phyloP scores from a whole-genome alignment of 30 jellyfish, hydroid and myxozoan genomes.

The Aurelia sp. region DNA sequence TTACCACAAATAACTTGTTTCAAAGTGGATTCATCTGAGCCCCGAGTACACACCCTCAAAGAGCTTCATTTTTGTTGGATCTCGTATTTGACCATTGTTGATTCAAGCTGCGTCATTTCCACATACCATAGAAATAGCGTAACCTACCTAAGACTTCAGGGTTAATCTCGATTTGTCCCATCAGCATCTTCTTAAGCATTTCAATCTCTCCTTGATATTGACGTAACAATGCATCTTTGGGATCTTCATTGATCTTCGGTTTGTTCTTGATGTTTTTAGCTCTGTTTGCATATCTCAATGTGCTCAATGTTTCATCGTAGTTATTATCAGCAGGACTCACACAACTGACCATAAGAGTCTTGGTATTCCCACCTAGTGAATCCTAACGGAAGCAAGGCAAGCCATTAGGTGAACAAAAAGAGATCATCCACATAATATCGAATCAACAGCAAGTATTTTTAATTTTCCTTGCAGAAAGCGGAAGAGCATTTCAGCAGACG shows the following conservation, averaged over 20 bases:
- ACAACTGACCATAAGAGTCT: slow-evolving; percentile 94
- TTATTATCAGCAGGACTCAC: slow-evolving; percentile 97
- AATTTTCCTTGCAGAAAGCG: no score
- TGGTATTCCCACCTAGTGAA: slow-evolving; percentile 96
- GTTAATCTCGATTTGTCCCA: slow-evolving; percentile 81
- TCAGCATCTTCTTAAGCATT: slow-evolving; percentile 81
- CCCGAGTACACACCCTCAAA: no score
- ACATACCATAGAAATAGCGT: no score
- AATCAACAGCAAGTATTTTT: no score
- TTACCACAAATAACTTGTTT: no score
- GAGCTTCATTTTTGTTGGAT: no score
- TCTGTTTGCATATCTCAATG: slow-evolving; percentile 96
- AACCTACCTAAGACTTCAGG: slow-evolving; percentile 86
- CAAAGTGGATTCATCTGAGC: no score
- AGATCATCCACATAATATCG: no score
- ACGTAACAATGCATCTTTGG: slow-evolving; percentile 93
- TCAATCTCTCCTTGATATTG: slow-evolving; percentile 92
- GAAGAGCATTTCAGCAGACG: no score
- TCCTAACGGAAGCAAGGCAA: slow-evolving; percentile 55
- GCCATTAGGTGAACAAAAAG: no score
- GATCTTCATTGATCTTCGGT: slow-evolving; percentile 97
- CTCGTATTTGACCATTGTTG: no score
- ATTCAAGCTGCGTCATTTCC: no score
- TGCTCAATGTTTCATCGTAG: slow-evolving; percentile 94
- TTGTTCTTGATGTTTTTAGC: slow-evolving; percentile 97